Conservation (phyloP, 2,888 invertebrate species). For the Epiblema foenella region DNA sequence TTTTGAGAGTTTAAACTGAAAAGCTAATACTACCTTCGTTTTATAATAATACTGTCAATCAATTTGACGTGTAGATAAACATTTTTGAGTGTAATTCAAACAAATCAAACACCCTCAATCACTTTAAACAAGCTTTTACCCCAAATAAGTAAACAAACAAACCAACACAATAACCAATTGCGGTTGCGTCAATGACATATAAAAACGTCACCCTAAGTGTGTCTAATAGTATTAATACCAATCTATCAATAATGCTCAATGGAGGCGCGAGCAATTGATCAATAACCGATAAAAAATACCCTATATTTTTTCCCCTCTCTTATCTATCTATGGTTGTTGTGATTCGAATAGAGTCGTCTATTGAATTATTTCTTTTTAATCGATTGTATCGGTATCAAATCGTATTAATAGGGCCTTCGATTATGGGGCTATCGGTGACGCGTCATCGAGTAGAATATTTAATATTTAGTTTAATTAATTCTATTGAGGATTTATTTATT, state of each 20-base stretch:
- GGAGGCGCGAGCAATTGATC: constrained; percentile 81
- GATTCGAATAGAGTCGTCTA: constrained; percentile 71
- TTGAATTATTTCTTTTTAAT: constrained; percentile 48
- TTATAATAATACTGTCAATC: background rate
- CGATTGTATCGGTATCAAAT: constrained; percentile 43
- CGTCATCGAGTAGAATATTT: constrained; percentile 28
- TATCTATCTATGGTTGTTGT: constrained; percentile 72
- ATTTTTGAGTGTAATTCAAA: background rate
- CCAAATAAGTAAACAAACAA: constrained; percentile 68
- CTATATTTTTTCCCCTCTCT: constrained; percentile 70
- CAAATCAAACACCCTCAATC: constrained; percentile 50
- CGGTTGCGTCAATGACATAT: constrained; percentile 73
- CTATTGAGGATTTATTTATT: constrained; percentile 24
- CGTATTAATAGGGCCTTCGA: constrained; percentile 37
- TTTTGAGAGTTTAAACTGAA: background rate
- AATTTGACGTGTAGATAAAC: background rate
- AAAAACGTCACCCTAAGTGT: constrained; percentile 74
- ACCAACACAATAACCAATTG: constrained; percentile 77
- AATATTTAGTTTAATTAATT: constrained; percentile 32
- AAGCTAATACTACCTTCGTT: background rate
- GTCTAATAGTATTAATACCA: constrained; percentile 71
- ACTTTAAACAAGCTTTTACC: constrained; percentile 56
- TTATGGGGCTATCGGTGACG: constrained; percentile 17
- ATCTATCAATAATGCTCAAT: constrained; percentile 82
- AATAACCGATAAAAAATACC: constrained; percentile 74